Conservation (phyloP, 2,888 invertebrate genomes). For the Watsonalla binaria region DNA sequence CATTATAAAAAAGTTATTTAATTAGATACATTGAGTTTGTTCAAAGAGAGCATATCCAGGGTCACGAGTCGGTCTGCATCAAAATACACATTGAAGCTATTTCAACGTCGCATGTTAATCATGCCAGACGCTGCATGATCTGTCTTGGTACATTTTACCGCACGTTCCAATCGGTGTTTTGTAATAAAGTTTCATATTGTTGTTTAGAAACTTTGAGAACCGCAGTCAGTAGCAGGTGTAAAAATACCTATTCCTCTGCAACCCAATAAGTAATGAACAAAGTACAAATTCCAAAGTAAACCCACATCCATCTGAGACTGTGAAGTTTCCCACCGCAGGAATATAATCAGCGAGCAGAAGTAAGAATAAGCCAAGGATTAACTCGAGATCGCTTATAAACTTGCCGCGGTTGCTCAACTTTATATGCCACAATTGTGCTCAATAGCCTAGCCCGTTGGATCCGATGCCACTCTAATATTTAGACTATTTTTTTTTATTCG, state of each 20-base stretch:
- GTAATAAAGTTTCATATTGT: too few species aligned
- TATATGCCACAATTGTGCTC: neutral
- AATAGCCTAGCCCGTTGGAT: neutral
- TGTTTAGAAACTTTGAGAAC: neutral
- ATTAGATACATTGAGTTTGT: too few species aligned
- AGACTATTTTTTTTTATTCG: too few species aligned
- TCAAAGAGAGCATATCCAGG: too few species aligned
- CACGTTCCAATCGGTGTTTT: too few species aligned
- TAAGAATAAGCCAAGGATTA: constrained; percentile 1
- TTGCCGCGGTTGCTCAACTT: neutral
- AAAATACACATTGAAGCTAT: too few species aligned
- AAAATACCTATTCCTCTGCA: neutral
- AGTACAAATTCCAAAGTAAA: neutral
- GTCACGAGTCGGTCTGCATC: too few species aligned
- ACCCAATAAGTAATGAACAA: neutral
- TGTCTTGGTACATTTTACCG: too few species aligned
- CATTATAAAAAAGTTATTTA: too few species aligned
- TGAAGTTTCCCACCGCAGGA: constrained; percentile 1
- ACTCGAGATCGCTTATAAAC: constrained; percentile 1
- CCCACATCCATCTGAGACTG: neutral
- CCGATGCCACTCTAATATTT: neutral
- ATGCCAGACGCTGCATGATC: too few species aligned
- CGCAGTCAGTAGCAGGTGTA: neutral
- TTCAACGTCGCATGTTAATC: too few species aligned
- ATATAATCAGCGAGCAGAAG: neutral